Base-by-base conservation (phyloP, 2,113 vertebrate species). In the Corydoras maculifer region DNA sequence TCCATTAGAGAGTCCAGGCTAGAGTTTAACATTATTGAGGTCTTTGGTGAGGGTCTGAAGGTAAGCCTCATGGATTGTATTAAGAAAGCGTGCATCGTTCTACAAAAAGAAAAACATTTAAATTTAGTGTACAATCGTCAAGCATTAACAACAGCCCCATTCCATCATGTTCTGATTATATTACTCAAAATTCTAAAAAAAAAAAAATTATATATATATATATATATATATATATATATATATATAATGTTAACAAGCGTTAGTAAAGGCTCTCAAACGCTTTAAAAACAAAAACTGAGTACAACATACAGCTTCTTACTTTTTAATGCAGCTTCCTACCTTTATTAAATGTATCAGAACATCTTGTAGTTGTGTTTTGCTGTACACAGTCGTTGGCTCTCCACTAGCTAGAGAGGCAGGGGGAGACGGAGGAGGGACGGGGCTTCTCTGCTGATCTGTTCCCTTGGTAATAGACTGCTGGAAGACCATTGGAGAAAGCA, bases 401-500 rank as follows among this genome's bases (percentile, higher is more conserved):
- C 78, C 63, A 43, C 80, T 69, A 65, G 83, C 86, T 58, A 86
- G 77, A 4, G 90, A 84, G 72, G 72, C 87, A 74, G 59, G 75
- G 48, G 53, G 86, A 71, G 69, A 89, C 76, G 0, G 91, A 88
- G 50, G 92, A 77, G 63, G 88, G 82, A 75, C 13, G 51, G 59
- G 78, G 75, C 80, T 88, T 91, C 75, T 89, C n/a, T 89, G 89
- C 8, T 81, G 77, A 71, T 92, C 91, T 49, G 84, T 18, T n/a
- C 86, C 65, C 80, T 92, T 96, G 76, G 76, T 76, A 57, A 81
- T 35, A 0, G 93, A 90, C 65, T 96, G 92, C 84, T 96, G 93
- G 80, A 99, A 99, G 72, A 91, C 93, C 74, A 94, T 97, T 2
- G 96, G 96, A 58, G 96, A 96, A 63, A 97, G 88, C 29, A 99